Base-by-base conservation (phyloP, 2,797 vertebrate genomes). In the Chiroxiphia lanceolata region DNA sequence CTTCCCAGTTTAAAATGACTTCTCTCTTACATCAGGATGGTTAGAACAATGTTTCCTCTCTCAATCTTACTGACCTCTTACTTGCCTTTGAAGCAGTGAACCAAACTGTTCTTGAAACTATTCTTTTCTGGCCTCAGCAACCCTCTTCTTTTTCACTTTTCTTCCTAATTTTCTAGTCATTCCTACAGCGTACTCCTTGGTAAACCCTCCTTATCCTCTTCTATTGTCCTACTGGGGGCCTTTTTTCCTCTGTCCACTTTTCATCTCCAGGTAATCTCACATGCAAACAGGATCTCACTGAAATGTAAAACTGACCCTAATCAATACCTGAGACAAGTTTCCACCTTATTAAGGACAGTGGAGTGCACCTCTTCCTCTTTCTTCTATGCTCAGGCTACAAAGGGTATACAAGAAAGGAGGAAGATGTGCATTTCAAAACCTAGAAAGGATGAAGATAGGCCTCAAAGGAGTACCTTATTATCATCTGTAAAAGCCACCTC, bases 401-500 rank as follows among this genome's bases (percentile, higher is more conserved):
- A 85, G 17, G 16, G 9, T 45, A n/a, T 21, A 67, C 12, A 87
- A 82, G 70, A 89, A 91, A 93, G 45, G 50, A 87, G 23, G 25
- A 83, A 86, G 72, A 75, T 26, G 57, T 57, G 53, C 69, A 94
- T 77, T 95, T 86, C 79, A 94, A 91, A 94, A 89, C 0, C 0
- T 11, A 31, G n/a, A 10, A 51, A 74, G 34, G 61, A 63, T 38
- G 42, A 87, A 80, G 84, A 64, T 10, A 45, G 21, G 23, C 45
- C 72, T 94, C 76, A 80, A 63, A 94, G 86, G 42, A 91, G 19
- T 27, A 8, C 26, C 45, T 94, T 60, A 71, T 89, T 89, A 71
- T 53, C n/a, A 83, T 77, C 78, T 89, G 45, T 56, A 88, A 94
- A 94, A 93, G 33, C 16, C 83, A 91, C 68, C 20, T 63, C n/a